phyloP scores from a whole-genome alignment of 1,140 invertebrate genomes.

The Bactericera cockerelli region DNA sequence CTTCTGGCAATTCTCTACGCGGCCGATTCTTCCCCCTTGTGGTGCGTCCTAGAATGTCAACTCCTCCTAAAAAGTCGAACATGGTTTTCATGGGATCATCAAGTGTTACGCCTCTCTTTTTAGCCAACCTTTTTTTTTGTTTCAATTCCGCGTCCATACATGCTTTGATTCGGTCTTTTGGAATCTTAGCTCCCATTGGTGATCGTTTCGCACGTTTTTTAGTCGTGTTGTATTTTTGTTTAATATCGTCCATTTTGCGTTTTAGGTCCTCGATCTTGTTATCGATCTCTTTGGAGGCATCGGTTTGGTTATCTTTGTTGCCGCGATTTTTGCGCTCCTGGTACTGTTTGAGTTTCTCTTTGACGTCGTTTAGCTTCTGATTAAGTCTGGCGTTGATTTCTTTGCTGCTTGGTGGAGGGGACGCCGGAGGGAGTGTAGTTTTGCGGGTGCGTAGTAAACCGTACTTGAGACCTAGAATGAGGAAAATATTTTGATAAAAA shows the following conservation, averaged over 20 bases:
- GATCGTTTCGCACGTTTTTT: neutral
- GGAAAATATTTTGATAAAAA: no score
- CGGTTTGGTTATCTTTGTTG: neutral
- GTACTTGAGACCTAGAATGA: neutral
- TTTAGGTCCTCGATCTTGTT: neutral
- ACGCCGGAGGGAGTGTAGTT: neutral
- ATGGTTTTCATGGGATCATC: neutral
- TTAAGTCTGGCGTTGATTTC: neutral
- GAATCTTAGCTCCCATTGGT: neutral
- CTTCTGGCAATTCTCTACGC: neutral
- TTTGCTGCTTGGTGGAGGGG: neutral
- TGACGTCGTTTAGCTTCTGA: neutral
- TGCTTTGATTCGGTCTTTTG: constrained; percentile 1
- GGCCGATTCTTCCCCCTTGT: neutral
- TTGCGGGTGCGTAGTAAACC: neutral
- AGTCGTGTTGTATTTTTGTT: neutral
- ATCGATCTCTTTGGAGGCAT: neutral
- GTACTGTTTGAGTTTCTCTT: constrained; percentile 1
- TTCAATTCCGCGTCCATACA: neutral
- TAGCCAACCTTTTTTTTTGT: neutral
- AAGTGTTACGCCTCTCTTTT: neutral
- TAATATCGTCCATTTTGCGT: constrained; percentile 9
- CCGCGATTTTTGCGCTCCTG: neutral
- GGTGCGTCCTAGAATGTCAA: neutral
- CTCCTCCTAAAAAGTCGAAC: neutral